These are phyloP conservation scores for Mastomys natalensis DNA, from an alignment of 2,113 vertebrate genomes.

Conservation along the genomic window DNA sequence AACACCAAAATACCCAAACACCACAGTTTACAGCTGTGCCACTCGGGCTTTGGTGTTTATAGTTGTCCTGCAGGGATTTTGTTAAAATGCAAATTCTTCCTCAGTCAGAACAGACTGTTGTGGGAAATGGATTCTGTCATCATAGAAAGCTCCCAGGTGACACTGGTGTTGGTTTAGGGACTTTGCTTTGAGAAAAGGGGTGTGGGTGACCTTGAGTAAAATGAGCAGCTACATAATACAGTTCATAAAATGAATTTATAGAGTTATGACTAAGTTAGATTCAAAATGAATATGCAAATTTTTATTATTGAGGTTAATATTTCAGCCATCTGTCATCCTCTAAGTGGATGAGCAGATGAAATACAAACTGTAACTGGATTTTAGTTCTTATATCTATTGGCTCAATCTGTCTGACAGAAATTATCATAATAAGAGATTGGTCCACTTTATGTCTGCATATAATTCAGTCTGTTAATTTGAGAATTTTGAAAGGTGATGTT, in stretches of 20 bases:
- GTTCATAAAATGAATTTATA: slow-evolving; percentile 61
- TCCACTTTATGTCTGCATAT: slow-evolving; percentile 69
- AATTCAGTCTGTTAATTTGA: slow-evolving; percentile 73
- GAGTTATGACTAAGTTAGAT: slow-evolving; percentile 37
- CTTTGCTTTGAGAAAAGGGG: not conserved
- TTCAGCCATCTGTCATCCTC: slow-evolving; percentile 70
- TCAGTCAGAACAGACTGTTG: not conserved
- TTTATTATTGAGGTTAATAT: slow-evolving; percentile 70
- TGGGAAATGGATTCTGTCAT: not conserved
- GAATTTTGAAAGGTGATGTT: slow-evolving; percentile 77
- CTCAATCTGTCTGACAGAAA: slow-evolving; percentile 67
- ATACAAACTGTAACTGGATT: slow-evolving; percentile 77
- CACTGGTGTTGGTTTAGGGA: not conserved
- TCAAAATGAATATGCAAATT: slow-evolving; percentile 60
- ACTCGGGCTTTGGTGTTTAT: not conserved
- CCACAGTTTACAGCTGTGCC: not conserved
- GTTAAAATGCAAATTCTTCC: not conserved
- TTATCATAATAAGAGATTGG: slow-evolving; percentile 64
- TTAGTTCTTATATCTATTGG: slow-evolving; percentile 68
- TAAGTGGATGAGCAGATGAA: slow-evolving; percentile 71
- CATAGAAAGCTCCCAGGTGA: not conserved
- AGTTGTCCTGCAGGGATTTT: not conserved
- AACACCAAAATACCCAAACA: not conserved
- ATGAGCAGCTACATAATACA: slow-evolving; percentile 27
- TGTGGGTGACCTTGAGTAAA: slow-evolving; percentile 31